These are phyloP conservation scores for Galbula dea DNA, from an alignment of 2,113 vertebrate species.

Conservation along the genomic window DNA sequence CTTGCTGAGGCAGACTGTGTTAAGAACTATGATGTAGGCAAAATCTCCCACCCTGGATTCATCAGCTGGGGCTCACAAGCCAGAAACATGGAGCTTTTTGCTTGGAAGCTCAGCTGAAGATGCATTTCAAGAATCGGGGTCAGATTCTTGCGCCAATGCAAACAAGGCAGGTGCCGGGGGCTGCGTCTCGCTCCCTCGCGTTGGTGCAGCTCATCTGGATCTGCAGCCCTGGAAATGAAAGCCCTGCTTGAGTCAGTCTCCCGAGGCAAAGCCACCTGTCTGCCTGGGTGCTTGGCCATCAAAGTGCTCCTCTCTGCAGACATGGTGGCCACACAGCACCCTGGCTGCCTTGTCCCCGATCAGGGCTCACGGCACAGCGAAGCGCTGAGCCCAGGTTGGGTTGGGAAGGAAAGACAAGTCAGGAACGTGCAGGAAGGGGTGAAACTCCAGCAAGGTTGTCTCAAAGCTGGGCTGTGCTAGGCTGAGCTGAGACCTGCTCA, in stretches of 20 bases:
- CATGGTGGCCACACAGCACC: background rate
- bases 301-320: background rate
- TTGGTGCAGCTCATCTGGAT: constrained; percentile 36
- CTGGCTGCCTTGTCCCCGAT: background rate
- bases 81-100: background rate
- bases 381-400: accelerated
- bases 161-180: constrained; percentile 28
- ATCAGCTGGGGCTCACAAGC: background rate
- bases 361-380: accelerated
- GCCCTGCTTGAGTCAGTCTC: constrained; percentile 50
- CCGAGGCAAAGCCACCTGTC: background rate
- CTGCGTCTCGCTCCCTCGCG: background rate
- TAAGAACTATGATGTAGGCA: background rate
- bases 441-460: background rate
- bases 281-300: background rate
- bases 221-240: background rate
- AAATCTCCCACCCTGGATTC: background rate
- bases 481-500: background rate
- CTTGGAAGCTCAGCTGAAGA: background rate
- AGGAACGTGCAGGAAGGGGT: background rate
- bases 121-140: background rate
- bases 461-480: background rate
- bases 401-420: background rate
- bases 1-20: background rate
- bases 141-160: background rate